phyloP scores from a whole-genome alignment of 2,113 vertebrate genomes.

The Donacobius atricapilla region DNA sequence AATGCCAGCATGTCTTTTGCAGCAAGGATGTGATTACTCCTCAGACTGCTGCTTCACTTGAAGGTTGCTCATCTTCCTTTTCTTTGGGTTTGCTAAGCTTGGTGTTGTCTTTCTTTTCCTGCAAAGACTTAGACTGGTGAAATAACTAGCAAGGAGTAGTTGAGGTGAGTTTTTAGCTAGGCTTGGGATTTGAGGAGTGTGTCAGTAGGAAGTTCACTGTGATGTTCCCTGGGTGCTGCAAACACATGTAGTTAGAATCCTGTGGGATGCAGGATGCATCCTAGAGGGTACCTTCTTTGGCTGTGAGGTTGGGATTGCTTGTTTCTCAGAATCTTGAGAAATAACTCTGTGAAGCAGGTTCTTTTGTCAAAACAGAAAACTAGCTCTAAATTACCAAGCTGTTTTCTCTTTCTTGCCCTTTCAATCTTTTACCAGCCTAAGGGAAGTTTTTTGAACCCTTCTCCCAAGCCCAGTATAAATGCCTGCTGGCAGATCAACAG shows the following conservation, averaged over 20 bases:
- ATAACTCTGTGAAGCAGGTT: background rate
- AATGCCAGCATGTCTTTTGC: fast-evolving
- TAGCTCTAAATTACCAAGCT: background rate
- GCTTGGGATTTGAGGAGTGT: background rate
- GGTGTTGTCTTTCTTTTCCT: background rate
- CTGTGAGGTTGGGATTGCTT: background rate
- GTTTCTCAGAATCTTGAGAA: background rate
- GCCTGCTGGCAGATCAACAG: background rate
- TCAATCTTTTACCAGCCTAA: background rate
- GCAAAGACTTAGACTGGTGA: background rate
- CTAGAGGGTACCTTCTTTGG: background rate
- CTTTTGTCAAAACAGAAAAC: background rate
- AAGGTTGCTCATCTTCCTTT: background rate
- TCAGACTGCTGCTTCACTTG: background rate
- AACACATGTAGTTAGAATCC: fast-evolving
- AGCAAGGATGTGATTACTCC: background rate
- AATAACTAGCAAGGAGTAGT: background rate
- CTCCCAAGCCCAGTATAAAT: background rate
- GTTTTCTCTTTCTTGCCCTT: background rate
- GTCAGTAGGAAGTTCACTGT: background rate
- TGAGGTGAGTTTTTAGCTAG: background rate
- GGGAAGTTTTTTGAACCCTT: background rate
- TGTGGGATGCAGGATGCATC: background rate
- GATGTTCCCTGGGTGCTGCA: background rate
- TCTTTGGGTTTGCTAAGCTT: background rate